These are phyloP conservation scores for Margaritifera margaritifera DNA, from an alignment of 2,888 invertebrate genomes.

Conservation along the genomic window DNA sequence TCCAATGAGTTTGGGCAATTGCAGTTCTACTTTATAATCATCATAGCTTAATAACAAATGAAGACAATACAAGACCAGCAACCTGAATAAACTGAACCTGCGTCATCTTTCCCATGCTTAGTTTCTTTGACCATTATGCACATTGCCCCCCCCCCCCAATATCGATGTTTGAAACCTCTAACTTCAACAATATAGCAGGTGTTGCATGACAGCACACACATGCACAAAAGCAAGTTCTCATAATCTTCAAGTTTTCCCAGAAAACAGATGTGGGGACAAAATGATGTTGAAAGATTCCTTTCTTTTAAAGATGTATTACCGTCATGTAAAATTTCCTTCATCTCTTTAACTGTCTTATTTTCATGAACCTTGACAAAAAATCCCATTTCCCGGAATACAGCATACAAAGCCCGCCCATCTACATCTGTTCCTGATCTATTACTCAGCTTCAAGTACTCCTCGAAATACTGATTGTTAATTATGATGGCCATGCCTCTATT, in stretches of 20 bases:
- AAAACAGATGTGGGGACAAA: not conserved
- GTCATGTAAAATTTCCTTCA: conserved; percentile 80
- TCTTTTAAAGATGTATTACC: conserved; percentile 71
- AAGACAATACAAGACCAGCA: no score
- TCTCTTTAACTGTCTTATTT: conserved; percentile 80
- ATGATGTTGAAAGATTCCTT: not conserved
- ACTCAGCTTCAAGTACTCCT: conserved; percentile 64
- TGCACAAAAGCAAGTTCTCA: no score
- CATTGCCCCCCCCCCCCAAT: no score
- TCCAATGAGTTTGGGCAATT: no score
- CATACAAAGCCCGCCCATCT: conserved; percentile 84
- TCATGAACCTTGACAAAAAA: conserved; percentile 81
- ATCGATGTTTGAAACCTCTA: no score
- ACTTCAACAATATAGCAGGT: no score
- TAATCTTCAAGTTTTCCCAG: not conserved
- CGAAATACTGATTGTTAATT: conserved; percentile 91
- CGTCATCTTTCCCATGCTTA: no score
- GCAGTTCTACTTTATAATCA: no score
- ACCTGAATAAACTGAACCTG: no score
- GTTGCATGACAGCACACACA: no score
- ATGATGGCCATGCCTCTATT: conserved; percentile 88
- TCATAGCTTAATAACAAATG: no score
- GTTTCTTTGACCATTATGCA: no score
- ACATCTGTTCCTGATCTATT: conserved; percentile 84
- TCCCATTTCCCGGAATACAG: conserved; percentile 76